A percentile compares a stretch with the other conserved stretches of the same genome.
These are phyloP conservation scores for Protaetia brevitarsis DNA, from an alignment of 1,140 invertebrate species.

Conservation along the genomic window DNA sequence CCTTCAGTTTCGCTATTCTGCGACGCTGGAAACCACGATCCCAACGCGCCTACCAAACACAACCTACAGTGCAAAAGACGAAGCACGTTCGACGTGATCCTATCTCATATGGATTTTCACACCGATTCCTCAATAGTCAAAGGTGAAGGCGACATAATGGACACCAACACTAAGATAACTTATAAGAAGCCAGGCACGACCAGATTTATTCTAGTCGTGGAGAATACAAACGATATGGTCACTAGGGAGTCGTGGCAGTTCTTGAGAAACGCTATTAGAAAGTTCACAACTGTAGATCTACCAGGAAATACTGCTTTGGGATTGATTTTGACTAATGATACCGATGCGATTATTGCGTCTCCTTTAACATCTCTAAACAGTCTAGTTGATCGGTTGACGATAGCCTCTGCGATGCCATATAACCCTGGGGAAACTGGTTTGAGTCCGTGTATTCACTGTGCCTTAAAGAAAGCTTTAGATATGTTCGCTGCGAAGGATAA, in stretches of 20 bases:
- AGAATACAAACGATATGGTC: conserved; percentile 56
- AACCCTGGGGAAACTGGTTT: conserved; percentile 49
- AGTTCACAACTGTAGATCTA: conserved; percentile 56
- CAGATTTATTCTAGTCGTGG: conserved; percentile 54
- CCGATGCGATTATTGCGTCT: conserved; percentile 41
- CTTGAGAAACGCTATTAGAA: conserved; percentile 55
- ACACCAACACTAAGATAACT: conserved; percentile 47
- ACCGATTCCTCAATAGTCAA: conserved; percentile 34
- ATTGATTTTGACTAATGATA: conserved; percentile 49
- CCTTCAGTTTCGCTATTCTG: conserved; percentile 58
- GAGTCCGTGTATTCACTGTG: conserved; percentile 53
- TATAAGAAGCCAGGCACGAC: conserved; percentile 53
- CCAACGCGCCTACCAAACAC: conserved; percentile 64
- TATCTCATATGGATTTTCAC: conserved; percentile 58
- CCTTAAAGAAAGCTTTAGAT: conserved; percentile 52
- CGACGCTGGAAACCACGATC: conserved; percentile 59
- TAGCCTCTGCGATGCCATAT: conserved; percentile 54
- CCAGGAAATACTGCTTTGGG: conserved; percentile 53
- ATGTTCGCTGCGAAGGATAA: conserved; percentile 52
- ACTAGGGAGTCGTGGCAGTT: conserved; percentile 60
- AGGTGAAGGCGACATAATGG: conserved; percentile 39
- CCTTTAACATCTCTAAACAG: conserved; percentile 36
- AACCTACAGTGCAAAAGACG: conserved; percentile 61
- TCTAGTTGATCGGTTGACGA: conserved; percentile 43
- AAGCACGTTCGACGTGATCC: conserved; percentile 62